phyloP scores from a whole-genome alignment of 1,140 invertebrate species.

The Ceratitis capitata region DNA sequence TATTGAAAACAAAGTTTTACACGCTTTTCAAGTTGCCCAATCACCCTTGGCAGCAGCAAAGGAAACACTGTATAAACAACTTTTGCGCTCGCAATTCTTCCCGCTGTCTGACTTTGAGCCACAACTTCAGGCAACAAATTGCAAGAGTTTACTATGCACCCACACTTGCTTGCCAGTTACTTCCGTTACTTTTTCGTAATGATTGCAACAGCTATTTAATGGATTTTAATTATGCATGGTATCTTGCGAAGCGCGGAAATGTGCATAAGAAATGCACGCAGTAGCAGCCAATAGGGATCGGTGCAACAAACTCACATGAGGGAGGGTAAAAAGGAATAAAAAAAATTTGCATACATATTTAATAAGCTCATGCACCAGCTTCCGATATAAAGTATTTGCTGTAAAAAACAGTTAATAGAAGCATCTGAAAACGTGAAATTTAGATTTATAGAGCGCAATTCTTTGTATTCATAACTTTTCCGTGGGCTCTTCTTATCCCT shows the following conservation, averaged over 20 bases:
- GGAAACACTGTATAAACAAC: background rate
- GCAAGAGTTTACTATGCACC: background rate
- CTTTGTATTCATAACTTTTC: too few relatives aligned
- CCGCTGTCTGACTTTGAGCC: background rate
- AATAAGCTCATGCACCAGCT: too few relatives aligned
- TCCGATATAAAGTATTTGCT: too few relatives aligned
- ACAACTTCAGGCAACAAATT: background rate
- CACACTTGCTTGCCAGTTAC: too few relatives aligned
- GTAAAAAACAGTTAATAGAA: background rate
- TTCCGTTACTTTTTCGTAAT: background rate
- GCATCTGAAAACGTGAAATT: background rate
- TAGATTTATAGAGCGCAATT: background rate
- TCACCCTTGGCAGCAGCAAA: background rate
- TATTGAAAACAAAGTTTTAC: slow-evolving; percentile 10
- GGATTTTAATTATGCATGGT: slow-evolving; percentile 26
- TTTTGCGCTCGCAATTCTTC: too few relatives aligned
- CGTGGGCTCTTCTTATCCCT: too few relatives aligned
- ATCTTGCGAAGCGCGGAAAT: background rate
- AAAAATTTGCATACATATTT: too few relatives aligned
- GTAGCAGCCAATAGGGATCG: too few relatives aligned
- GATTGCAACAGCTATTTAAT: background rate
- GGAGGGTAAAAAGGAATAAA: too few relatives aligned
- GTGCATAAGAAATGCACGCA: background rate
- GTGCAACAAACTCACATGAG: too few relatives aligned
- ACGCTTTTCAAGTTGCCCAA: background rate